Conservation (phyloP, 92 coral and sea anemone species). For the Metridium senile region DNA sequence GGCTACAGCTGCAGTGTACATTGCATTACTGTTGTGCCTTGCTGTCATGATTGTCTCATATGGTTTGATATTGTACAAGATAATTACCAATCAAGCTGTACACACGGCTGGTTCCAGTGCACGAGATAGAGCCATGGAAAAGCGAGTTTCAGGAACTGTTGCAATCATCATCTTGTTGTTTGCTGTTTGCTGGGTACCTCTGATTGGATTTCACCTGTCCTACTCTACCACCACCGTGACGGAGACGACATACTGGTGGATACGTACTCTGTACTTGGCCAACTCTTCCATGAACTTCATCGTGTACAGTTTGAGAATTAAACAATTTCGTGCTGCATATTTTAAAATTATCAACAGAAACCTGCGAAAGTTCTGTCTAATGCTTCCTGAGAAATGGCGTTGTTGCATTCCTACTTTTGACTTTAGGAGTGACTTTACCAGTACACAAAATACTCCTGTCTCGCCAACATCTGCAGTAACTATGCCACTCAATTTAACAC, state of each 20-base stretch:
- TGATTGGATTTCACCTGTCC: not conserved
- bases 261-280: conserved; percentile 5
- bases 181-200: not conserved
- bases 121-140: conserved; percentile 6
- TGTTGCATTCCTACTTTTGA: not conserved
- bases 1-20: not conserved
- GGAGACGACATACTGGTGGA: conserved; percentile 4
- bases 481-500: not conserved
- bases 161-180: conserved; percentile 6
- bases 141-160: conserved; percentile 11
- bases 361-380: not conserved
- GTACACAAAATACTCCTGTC: not conserved
- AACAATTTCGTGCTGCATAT: not conserved
- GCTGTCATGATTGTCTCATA: not conserved
- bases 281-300: conserved; percentile 9
- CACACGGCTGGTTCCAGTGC: not conserved
- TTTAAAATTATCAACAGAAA: not conserved
- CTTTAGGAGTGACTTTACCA: not conserved
- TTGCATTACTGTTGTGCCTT: not conserved
- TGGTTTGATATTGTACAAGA: not conserved
- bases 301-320: conserved; percentile 8
- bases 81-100: not conserved
- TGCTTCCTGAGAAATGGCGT: not conserved
- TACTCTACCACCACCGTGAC: not conserved
- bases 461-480: not conserved